These are phyloP conservation scores for Oxyruncus cristatus DNA, from an alignment of 2,113 vertebrate species.

Conservation along the genomic window DNA sequence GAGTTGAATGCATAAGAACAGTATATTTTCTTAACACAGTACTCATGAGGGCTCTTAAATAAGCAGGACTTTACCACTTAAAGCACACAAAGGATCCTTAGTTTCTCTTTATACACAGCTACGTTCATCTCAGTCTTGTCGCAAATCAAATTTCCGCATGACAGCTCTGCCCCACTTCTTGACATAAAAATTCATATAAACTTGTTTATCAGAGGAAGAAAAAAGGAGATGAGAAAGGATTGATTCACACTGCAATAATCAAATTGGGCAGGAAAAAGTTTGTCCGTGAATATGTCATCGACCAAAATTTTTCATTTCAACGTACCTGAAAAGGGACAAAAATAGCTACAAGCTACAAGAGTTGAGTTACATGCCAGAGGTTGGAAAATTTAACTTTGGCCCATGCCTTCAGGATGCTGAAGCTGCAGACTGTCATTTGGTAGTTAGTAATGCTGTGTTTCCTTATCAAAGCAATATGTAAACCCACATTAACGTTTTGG, in stretches of 20 bases:
- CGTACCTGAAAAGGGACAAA: neutral
- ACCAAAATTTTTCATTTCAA: neutral
- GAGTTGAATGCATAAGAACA: neutral
- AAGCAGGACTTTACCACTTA: neutral
- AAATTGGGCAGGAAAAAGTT: neutral
- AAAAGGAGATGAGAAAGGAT: neutral
- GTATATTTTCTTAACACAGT: neutral
- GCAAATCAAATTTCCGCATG: neutral
- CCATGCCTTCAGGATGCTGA: neutral
- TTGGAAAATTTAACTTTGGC: neutral
- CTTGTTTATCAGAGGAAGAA: neutral
- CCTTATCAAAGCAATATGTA: neutral
- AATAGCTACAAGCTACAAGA: neutral
- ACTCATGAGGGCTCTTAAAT: neutral
- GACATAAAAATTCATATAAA: neutral
- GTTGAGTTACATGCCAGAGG: neutral
- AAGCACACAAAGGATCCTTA: neutral
- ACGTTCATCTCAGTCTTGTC: neutral
- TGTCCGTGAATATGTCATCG: neutral
- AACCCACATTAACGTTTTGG: neutral
- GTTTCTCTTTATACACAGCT: neutral
- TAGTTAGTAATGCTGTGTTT: neutral
- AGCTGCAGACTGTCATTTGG: neutral
- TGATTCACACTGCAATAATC: neutral
- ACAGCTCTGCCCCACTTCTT: neutral